A percentile compares a stretch with the other conserved stretches of the same genome.
Conservation (phyloP, 2,113 vertebrate genomes). For the Eonycteris spelaea region DNA sequence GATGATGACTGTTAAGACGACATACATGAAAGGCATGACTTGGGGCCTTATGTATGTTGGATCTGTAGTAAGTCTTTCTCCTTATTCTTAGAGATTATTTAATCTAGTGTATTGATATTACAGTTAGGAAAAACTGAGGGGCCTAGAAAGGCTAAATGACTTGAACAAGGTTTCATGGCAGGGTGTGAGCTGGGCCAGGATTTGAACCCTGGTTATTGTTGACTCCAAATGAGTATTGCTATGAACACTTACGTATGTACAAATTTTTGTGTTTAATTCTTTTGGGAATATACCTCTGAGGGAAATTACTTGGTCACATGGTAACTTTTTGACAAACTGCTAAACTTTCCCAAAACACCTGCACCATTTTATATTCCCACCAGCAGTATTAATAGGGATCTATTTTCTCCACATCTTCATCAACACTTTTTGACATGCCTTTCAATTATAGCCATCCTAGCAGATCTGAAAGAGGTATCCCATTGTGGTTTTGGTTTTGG, state of each 20-base stretch:
- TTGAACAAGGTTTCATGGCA: neutral
- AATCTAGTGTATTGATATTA: neutral
- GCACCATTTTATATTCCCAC: neutral
- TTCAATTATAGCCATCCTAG: neutral
- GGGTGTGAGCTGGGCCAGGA: neutral
- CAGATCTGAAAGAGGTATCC: neutral
- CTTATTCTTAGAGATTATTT: neutral
- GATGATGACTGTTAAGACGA: neutral
- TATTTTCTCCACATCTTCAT: neutral
- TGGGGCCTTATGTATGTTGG: neutral
- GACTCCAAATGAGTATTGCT: neutral
- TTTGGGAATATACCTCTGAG: neutral
- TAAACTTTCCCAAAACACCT: constrained; percentile 5
- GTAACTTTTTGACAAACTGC: neutral
- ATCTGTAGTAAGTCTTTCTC: neutral
- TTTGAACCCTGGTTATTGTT: neutral
- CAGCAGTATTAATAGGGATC: neutral
- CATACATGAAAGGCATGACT: neutral
- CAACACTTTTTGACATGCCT: neutral
- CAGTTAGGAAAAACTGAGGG: neutral
- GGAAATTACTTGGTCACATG: neutral
- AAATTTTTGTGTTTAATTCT: constrained; percentile 12
- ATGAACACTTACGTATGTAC: neutral
- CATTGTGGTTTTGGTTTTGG: neutral
- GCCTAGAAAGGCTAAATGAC: neutral